A percentile compares a stretch with the other conserved stretches of the same genome.
Conservation (phyloP, 2,797 vertebrate species). For the Mionectes olivaceus region DNA sequence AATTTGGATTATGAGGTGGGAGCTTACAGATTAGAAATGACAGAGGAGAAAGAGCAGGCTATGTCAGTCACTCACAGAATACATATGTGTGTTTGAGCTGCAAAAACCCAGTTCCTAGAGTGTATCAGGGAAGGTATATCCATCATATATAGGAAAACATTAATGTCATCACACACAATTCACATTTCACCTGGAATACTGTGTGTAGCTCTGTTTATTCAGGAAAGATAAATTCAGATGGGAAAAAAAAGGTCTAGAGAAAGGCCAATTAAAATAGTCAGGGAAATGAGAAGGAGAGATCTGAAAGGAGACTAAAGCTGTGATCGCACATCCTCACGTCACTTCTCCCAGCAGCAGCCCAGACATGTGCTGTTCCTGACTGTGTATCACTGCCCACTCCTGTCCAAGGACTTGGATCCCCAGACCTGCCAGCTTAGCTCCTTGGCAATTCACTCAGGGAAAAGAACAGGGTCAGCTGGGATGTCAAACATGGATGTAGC, state of each 20-base stretch:
- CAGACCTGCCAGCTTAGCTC: background rate
- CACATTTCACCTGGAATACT: background rate
- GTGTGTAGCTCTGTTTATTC: background rate
- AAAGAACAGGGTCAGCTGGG: background rate
- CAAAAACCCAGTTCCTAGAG: background rate
- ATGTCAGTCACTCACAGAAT: slow-evolving; percentile 2
- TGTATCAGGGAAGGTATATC: background rate
- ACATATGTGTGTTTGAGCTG: background rate
- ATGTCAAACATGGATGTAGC: background rate
- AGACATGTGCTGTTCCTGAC: accelerated
- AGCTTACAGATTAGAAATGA: slow-evolving; percentile 27
- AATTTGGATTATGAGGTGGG: background rate
- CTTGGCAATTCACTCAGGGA: background rate
- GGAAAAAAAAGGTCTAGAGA: background rate
- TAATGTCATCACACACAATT: background rate
- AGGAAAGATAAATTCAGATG: background rate
- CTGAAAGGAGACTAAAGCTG: background rate
- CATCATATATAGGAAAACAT: background rate
- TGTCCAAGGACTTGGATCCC: background rate
- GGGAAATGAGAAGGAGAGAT: background rate
- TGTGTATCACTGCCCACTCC: background rate
- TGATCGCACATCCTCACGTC: accelerated
- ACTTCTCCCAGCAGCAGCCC: background rate
- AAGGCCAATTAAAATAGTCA: background rate
- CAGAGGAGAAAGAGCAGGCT: background rate